These are phyloP conservation scores for Alces alces DNA, from an alignment of 2,113 vertebrate species.

Conservation along the genomic window DNA sequence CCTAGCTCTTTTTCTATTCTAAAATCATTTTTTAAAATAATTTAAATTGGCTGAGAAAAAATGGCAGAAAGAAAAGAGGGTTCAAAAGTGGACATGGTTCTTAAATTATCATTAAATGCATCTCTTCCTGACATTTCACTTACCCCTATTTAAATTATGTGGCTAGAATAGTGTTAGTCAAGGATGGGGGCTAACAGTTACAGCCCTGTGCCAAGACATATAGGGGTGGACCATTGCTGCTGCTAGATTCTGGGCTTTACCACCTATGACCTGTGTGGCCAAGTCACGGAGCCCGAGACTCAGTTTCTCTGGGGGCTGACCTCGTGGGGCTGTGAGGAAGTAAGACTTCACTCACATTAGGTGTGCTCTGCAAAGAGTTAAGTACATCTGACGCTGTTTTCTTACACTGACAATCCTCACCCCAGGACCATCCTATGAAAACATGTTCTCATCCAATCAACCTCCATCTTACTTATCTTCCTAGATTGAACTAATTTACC, in stretches of 20 bases:
- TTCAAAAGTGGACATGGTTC: background rate
- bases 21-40: background rate
- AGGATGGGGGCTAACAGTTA: background rate
- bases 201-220: background rate
- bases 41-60: slow-evolving; percentile 11
- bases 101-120: background rate
- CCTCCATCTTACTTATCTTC: background rate
- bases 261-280: background rate
- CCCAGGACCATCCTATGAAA: background rate
- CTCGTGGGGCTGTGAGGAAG: background rate
- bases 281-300: background rate
- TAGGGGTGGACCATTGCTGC: background rate
- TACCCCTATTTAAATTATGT: slow-evolving; percentile 26
- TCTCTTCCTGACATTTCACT: slow-evolving; percentile 35
- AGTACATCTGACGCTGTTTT: background rate
- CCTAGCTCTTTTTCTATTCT: background rate
- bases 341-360: background rate
- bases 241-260: background rate
- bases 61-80: background rate
- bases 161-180: background rate
- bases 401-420: background rate
- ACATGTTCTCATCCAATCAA: background rate
- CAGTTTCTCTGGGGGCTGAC: background rate
- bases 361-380: background rate
- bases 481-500: background rate